These are phyloP conservation scores for Acronicta psi DNA, from an alignment of 2,888 invertebrate genomes.

Conservation along the genomic window DNA sequence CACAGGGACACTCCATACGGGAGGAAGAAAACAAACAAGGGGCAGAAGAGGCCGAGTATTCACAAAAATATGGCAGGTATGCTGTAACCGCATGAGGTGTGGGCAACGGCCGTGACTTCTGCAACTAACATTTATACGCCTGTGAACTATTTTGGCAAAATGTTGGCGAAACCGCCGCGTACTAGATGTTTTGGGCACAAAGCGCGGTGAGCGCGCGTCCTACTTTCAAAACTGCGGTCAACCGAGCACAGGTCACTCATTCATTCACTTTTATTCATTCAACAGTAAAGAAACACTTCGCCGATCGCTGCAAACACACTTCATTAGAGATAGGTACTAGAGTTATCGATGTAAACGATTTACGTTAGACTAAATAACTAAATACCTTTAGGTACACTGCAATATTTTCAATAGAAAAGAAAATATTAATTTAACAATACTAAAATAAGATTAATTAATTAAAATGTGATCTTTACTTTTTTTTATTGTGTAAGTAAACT, in stretches of 20 bases:
- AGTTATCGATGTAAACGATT: constrained; percentile 22
- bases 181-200: constrained; percentile 48
- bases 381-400: no score
- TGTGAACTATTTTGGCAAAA: constrained; percentile 46
- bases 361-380: background rate
- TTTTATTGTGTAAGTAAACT: no score
- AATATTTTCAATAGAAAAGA: no score
- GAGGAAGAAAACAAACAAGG: constrained; percentile 34
- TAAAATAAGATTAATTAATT: no score
- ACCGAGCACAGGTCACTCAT: constrained; percentile 69
- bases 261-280: constrained; percentile 60
- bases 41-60: constrained; percentile 25
- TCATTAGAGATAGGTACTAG: constrained; percentile 9
- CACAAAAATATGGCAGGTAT: constrained; percentile 36
- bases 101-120: constrained; percentile 41
- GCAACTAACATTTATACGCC: constrained; percentile 31
- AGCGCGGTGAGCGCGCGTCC: constrained; percentile 67
- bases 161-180: constrained; percentile 33
- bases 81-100: constrained; percentile 49
- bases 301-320: constrained; percentile 21
- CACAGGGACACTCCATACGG: constrained; percentile 25
- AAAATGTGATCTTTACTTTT: no score
- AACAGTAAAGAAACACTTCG: constrained; percentile 35
- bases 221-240: constrained; percentile 76
- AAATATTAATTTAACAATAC: no score